Evolutionary conservation across 1,140 invertebrate species (phyloP), one percentile per base, ranked within the genome.

Genomic region (Ips nitidus): DNA sequence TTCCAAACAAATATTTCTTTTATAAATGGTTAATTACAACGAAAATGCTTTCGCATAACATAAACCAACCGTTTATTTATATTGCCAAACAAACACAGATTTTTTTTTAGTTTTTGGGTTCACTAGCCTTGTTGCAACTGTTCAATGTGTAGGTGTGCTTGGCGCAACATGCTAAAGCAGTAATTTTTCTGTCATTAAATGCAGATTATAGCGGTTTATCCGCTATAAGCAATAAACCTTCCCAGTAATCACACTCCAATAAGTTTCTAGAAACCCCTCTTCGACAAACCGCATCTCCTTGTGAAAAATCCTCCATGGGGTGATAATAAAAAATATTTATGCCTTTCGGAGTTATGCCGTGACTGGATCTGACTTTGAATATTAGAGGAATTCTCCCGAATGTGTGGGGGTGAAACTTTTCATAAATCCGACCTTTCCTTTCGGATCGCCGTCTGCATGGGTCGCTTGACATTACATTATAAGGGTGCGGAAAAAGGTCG

Each of bases 401-500:
- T 52, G 40, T 40, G 37, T 52, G 52, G 66, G 56, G 56, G 57
- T 60, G 41, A 55, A 57, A 69, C 56, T 69, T 69, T 69, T 69
- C 67, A 69, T 69, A 69, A 69, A 69, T 69, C 67, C 67, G 52
- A 52, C 59, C 61, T 69, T 58, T 69, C 67, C 67, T 62, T 55
- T 62, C 40, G 38, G 52, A 56, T 57, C 7, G 41, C 41, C 47
- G 47, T 59, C 59, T 52, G 60, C 67, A 59, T 52, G 67, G 67
- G 67, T 69, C 67, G 67, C 50, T 59, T 52, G 67, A 69, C 67
- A 69, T 63, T 69, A 69, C 60, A 69, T 60, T 69, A 69, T 69
- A 69, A 57, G 67, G 67, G 67, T 69, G 67, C 67, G 67, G 67
- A 69, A 69, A 69, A 70, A 66, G 63, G 53, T 66, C 69, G 69